A percentile compares a stretch with the other conserved stretches of the same genome.
These are phyloP conservation scores for Oceanodroma tethys DNA, from an alignment of 2,113 vertebrate species.

Conservation along the genomic window DNA sequence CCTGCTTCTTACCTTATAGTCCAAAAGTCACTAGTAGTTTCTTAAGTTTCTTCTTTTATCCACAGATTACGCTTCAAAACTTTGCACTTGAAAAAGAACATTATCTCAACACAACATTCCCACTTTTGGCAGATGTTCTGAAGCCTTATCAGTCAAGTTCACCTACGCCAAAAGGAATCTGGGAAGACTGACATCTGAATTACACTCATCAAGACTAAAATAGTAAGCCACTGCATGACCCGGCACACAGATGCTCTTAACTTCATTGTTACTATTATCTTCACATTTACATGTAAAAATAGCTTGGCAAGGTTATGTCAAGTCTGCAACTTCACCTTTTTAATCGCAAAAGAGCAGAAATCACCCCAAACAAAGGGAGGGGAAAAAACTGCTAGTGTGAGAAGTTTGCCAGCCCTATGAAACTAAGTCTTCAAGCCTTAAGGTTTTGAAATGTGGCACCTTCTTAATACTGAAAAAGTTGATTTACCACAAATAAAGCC, in stretches of 20 bases:
- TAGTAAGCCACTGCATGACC: not conserved
- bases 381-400: not conserved
- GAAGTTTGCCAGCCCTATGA: not conserved
- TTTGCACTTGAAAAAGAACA: not conserved
- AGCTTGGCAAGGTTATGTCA: not conserved
- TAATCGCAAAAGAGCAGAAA: not conserved
- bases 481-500: not conserved
- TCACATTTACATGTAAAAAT: not conserved
- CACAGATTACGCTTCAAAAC: not conserved
- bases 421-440: not conserved
- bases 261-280: not conserved
- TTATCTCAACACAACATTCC: not conserved
- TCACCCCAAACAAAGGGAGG: not conserved
- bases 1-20: not conserved
- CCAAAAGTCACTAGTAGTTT: not conserved
- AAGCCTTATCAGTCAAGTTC: not conserved
- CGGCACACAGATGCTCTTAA: not conserved
- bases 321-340: not conserved
- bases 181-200: not conserved
- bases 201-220: not conserved
- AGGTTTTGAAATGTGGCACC: not conserved
- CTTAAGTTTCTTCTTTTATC: not conserved
- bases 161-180: not conserved
- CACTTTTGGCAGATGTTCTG: not conserved
- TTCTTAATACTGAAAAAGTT: not conserved